Base-by-base conservation (phyloP, 2,888 invertebrate species). In the Apamea epomidion region DNA sequence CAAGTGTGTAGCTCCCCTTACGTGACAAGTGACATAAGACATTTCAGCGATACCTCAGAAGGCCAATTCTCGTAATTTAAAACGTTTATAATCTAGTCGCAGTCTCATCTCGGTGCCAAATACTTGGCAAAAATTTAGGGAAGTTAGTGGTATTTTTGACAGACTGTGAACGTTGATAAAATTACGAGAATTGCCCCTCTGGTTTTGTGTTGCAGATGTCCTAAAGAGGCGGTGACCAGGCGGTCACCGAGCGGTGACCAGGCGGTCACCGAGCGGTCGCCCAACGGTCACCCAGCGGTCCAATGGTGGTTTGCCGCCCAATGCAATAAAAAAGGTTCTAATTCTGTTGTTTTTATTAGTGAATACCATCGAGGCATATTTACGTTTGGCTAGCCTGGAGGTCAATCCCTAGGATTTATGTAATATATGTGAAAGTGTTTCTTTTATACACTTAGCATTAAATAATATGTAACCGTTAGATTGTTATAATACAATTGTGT, bases 331-430 rank as follows among this genome's bases (percentile, higher is more conserved):
- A 67, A 67, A 1, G 1, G 14, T 14, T 14, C 25, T 37, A 25
- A 45, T 16, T 62, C 16, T 25, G 18, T 51, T 25, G n/a, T n/a
- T 29, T 42, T 51, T 37, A 51, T 51, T 69, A n/a, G 5, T 21
- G 8, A 69, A 51, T 58, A 25, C 25, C 58, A 70, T 51, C 29
- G 18, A 78, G 29, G n/a, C 67, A 29, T 78, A 29, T 62, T 69
- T 69, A n/a, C 25, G 42, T 48, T 29, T 48, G 42, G 79, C 25
- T 79, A 70, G 42, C 6, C 16, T 42, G 12, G 42, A 79, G 62
- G 68, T n/a, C 69, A 78, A 62, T 51, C 69, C 51, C 14, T 32
- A 42, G 4, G 42, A 51, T 69, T 68, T 78, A 78, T 51, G 48
- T 78, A 60, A 37, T 37, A 4, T 51, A 75, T 58, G 54, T 25